These are phyloP conservation scores for Calameuta pallipes DNA, from an alignment of 2,888 invertebrate species.

Conservation along the genomic window DNA sequence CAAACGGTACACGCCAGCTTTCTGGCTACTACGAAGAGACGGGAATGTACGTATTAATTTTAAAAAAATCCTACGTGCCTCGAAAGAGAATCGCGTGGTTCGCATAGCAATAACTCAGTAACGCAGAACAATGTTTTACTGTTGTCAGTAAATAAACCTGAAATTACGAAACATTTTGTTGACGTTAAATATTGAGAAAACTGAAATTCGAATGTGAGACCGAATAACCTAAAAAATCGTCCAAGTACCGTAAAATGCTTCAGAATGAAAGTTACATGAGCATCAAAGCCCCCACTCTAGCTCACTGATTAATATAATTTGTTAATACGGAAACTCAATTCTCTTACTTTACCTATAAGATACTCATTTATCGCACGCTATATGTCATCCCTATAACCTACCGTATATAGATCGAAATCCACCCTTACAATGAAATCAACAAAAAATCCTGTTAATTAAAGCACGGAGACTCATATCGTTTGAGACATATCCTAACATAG, in stretches of 20 bases:
- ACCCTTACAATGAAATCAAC: not conserved
- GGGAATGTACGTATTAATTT: constrained; percentile 19
- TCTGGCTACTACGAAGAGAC: not conserved
- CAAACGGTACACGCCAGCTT: constrained; percentile 1
- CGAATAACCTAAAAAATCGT: not conserved
- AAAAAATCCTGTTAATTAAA: not conserved
- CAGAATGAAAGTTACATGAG: not conserved
- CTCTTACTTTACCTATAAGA: not conserved
- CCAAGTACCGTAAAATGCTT: not conserved
- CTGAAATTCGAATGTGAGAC: not conserved
- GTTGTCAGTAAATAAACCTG: not conserved
- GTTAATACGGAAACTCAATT: not conserved
- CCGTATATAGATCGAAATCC: not conserved
- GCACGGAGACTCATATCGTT: not conserved
- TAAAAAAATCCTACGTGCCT: constrained; percentile 21
- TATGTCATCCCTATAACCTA: not conserved
- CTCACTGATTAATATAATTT: not conserved
- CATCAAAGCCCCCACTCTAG: not conserved
- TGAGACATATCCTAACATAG: not conserved
- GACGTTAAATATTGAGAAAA: not conserved
- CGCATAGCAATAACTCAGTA: not conserved
- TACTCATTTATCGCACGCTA: not conserved
- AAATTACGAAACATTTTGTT: not conserved
- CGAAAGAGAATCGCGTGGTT: constrained; percentile 9
- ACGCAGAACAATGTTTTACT: not conserved